A percentile compares a stretch with the other conserved stretches of the same genome.
Conservation (phyloP, 2,888 invertebrate genomes). For the Terebella lapidaria region DNA sequence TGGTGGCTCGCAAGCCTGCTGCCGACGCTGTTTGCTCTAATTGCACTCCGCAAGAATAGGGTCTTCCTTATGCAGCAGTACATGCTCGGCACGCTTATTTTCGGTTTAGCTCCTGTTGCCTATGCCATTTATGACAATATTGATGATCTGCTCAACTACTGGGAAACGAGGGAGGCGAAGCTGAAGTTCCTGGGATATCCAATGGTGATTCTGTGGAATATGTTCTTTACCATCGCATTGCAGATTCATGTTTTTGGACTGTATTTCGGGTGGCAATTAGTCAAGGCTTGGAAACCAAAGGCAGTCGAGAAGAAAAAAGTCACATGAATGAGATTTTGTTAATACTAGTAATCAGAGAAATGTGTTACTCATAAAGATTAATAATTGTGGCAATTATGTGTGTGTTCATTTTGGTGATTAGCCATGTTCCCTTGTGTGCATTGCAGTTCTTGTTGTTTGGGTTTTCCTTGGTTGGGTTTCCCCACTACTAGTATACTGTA, state of each 20-base stretch:
- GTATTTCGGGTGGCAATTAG: slow-evolving; percentile 42
- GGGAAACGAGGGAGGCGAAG: slow-evolving; percentile 64
- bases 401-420: no score
- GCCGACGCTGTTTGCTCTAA: slow-evolving; percentile 77
- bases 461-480: no score
- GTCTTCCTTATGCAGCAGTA: slow-evolving; percentile 54
- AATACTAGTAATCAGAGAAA: no score
- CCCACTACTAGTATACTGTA: no score
- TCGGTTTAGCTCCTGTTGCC: slow-evolving; percentile 75
- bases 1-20: slow-evolving; percentile 82
- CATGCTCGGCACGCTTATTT: slow-evolving; percentile 67
- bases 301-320: not conserved
- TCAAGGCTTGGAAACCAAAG: slow-evolving; percentile 40
- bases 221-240: slow-evolving; percentile 76
- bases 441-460: no score
- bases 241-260: slow-evolving; percentile 63
- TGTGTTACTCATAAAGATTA: no score
- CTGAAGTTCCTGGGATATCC: slow-evolving; percentile 63
- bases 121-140: slow-evolving; percentile 80
- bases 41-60: slow-evolving; percentile 80
- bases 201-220: slow-evolving; percentile 87
- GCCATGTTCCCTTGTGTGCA: no score
- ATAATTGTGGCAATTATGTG: no score
- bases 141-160: slow-evolving; percentile 75
- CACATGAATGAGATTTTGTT: no score